phyloP scores from a whole-genome alignment of 2,797 vertebrate genomes.

The Phalanger gymnotis region DNA sequence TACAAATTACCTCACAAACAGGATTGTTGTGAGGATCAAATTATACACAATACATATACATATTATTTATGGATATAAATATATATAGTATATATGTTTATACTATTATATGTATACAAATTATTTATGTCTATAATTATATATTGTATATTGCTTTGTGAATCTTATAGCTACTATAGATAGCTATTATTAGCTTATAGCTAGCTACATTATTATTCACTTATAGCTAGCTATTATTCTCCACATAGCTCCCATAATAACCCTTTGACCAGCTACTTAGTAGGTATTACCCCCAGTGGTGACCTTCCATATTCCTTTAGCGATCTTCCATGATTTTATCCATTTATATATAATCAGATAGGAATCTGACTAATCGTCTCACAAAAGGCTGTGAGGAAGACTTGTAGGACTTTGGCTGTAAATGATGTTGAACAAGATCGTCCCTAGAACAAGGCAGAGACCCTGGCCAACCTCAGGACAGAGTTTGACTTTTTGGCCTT shows the following conservation, averaged over 20 bases:
- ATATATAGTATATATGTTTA: neutral
- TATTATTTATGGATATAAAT: neutral
- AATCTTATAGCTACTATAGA: too few relatives aligned
- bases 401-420: too few relatives aligned
- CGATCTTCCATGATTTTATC: neutral
- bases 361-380: neutral
- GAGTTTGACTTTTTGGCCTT: neutral
- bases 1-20: neutral
- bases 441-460: neutral
- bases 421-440: neutral
- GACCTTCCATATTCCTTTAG: neutral
- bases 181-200: rapidly evolving
- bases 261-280: neutral
- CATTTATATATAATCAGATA: neutral
- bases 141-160: neutral
- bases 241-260: neutral
- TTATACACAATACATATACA: neutral
- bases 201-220: too few relatives aligned
- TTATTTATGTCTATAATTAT: neutral
- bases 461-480: neutral
- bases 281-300: neutral
- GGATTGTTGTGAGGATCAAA: neutral
- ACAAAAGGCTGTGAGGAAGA: neutral
- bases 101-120: neutral
- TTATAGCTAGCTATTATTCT: neutral